Percentiles rank a stretch among this genome's conserved stretches.
phyloP scores from a whole-genome alignment of 2,888 invertebrate species.

The Allygus modestus region DNA sequence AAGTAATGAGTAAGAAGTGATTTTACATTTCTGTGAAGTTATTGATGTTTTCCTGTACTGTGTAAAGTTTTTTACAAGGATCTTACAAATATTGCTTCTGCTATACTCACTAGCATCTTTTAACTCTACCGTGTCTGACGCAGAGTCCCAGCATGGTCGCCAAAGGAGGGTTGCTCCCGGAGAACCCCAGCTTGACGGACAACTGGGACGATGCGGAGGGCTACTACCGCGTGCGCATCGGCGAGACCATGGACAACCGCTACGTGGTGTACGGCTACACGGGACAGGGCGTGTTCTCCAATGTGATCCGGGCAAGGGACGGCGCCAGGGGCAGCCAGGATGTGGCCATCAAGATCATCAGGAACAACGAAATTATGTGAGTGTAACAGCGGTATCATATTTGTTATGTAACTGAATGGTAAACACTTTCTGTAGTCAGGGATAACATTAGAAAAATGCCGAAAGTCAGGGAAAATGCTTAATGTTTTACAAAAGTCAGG shows the following conservation, averaged over 20 bases:
- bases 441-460: no score
- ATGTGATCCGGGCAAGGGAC: constrained; percentile 96
- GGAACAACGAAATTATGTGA: constrained; percentile 99
- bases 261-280: constrained; percentile 99
- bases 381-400: no score
- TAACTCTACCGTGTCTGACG: no score
- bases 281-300: constrained; percentile 99
- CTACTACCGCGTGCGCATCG: constrained; percentile 97
- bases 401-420: neutral
- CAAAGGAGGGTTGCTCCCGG: constrained; percentile 75
- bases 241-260: constrained; percentile 93
- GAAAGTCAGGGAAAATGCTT: no score
- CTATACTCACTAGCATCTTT: no score
- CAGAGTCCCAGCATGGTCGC: constrained; percentile 83
- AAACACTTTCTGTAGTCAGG: neutral
- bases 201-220: constrained; percentile 99
- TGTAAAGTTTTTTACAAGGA: no score
- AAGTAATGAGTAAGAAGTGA: no score
- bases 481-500: no score
- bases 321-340: constrained; percentile 90
- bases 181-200: constrained; percentile 95
- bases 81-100: no score
- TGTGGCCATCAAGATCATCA: constrained; percentile 98
- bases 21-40: no score
- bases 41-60: no score